Conservation (phyloP, 2,888 invertebrate genomes). For the Microplitis deprimator region DNA sequence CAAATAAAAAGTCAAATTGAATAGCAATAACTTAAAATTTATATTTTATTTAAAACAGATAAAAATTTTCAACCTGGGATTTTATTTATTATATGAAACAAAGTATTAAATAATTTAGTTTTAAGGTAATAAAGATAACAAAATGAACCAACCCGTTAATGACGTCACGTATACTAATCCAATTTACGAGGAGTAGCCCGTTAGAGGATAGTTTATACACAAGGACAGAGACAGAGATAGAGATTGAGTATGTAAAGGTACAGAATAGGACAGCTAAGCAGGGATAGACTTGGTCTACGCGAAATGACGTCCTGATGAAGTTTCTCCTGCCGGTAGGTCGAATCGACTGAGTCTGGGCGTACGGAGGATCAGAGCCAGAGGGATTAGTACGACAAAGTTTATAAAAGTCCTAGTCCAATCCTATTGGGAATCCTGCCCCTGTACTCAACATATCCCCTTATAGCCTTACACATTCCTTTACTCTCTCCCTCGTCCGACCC, state of each 20-base stretch:
- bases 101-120: too few relatives aligned
- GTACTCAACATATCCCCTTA: conserved; percentile 49
- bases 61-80: too few relatives aligned
- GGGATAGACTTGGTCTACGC: conserved; percentile 60
- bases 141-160: conserved; percentile 68
- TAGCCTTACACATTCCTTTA: conserved; percentile 48
- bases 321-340: conserved; percentile 62
- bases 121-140: too few relatives aligned
- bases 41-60: too few relatives aligned
- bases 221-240: conserved; percentile 18
- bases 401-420: conserved; percentile 65
- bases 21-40: too few relatives aligned
- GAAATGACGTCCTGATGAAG: conserved; percentile 70
- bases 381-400: conserved; percentile 70
- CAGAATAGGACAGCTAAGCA: conserved; percentile 56
- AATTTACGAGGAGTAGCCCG: conserved; percentile 62
- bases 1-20: too few relatives aligned
- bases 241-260: conserved; percentile 45
- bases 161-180: conserved; percentile 72
- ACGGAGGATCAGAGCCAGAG: conserved; percentile 59
- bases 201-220: conserved; percentile 33
- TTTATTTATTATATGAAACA: too few relatives aligned
- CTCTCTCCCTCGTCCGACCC: conserved; percentile 22
- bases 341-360: conserved; percentile 46
- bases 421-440: conserved; percentile 53